Conservation (phyloP, 2,888 invertebrate species). For the Drosophila phalerata region DNA sequence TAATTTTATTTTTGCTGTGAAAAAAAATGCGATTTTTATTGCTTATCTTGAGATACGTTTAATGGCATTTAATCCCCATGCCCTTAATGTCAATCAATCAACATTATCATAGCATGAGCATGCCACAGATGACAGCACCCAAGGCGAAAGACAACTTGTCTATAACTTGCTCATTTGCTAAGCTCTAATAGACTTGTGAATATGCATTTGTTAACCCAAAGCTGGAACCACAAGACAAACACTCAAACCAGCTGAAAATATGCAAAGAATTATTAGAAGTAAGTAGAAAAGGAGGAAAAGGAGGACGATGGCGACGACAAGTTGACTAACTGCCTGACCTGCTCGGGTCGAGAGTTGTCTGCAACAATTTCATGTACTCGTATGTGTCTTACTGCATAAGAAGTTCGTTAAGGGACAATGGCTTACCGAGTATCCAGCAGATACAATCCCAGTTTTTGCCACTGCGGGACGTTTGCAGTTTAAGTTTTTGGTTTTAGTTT, state of each 20-base stretch:
- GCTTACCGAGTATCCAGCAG: constrained; percentile 32
- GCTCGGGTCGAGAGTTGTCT: constrained; percentile 16
- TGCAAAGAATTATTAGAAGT: constrained; percentile 69
- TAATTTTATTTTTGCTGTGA: constrained; percentile 4
- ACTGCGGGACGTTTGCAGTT: constrained; percentile 44
- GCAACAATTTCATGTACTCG: constrained; percentile 47
- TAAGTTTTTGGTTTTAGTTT: constrained; percentile 43
- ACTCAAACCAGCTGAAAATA: constrained; percentile 61
- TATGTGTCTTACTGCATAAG: constrained; percentile 40
- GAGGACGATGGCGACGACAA: constrained; percentile 50
- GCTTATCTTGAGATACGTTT: background rate
- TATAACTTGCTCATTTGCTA: constrained; percentile 71
- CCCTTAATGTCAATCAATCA: constrained; percentile 48
- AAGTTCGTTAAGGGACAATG: constrained; percentile 52
- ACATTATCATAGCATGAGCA: constrained; percentile 27
- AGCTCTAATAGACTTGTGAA: constrained; percentile 66
- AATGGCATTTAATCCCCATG: constrained; percentile 32
- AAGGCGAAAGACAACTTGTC: constrained; percentile 37
- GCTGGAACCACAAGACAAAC: constrained; percentile 53
- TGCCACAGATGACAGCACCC: constrained; percentile 19
- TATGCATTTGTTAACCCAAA: constrained; percentile 20
- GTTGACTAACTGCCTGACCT: constrained; percentile 56
- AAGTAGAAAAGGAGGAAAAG: constrained; percentile 21
- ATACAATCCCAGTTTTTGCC: constrained; percentile 42
- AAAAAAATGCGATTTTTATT: constrained; percentile 1